Conservation (phyloP, 2,888 invertebrate genomes). For the Euphydryas editha region DNA sequence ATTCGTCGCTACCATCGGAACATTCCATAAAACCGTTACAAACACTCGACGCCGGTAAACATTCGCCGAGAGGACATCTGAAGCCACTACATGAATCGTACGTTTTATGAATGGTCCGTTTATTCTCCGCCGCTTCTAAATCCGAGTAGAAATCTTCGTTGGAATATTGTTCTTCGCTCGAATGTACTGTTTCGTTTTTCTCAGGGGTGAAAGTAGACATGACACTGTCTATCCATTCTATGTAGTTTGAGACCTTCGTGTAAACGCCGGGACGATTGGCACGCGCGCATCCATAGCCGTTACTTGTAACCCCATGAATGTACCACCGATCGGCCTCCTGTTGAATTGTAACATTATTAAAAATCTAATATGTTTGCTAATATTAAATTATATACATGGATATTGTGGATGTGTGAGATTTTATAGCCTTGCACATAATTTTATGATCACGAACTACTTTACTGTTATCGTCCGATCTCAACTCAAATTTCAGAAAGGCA, state of each 20-base stretch:
- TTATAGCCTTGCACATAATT: too few relatives aligned
- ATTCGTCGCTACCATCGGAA: constrained; percentile 89
- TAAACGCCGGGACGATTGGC: constrained; percentile 92
- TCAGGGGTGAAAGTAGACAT: constrained; percentile 68
- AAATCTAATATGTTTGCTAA: not conserved
- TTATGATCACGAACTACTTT: too few relatives aligned
- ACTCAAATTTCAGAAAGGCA: too few relatives aligned
- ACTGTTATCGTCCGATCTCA: too few relatives aligned
- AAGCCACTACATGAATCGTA: constrained; percentile 85
- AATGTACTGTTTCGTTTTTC: constrained; percentile 47
- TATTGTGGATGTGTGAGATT: too few relatives aligned
- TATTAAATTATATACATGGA: too few relatives aligned
- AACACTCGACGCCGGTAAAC: constrained; percentile 86
- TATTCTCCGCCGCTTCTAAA: constrained; percentile 72
- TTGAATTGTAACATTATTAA: constrained; percentile 23
- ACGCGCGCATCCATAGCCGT: constrained; percentile 91
- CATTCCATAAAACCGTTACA: constrained; percentile 92
- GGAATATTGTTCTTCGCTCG: constrained; percentile 49
- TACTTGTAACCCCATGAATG: constrained; percentile 88
- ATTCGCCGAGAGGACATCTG: constrained; percentile 90
- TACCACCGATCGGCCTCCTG: constrained; percentile 80
- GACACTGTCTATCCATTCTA: constrained; percentile 87
- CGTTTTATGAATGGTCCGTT: constrained; percentile 53
- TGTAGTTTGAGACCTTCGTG: constrained; percentile 90
- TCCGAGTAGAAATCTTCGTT: constrained; percentile 70